Percentiles rank a stretch among this genome's conserved stretches.
phyloP scores from a whole-genome alignment of 2,113 vertebrate species.

The Lepidothrix coronata region DNA sequence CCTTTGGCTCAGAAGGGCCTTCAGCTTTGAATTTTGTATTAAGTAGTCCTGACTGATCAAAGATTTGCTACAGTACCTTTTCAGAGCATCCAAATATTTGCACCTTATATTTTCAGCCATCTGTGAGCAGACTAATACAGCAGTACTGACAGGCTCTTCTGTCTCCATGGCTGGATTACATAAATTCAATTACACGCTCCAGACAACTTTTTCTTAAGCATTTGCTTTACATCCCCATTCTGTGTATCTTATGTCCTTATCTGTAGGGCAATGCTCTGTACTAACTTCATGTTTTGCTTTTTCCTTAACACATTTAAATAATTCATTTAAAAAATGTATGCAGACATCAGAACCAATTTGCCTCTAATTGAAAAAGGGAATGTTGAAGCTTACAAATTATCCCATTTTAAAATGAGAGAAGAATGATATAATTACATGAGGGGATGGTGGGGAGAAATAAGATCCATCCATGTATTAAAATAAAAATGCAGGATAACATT shows the following conservation, averaged over 20 bases:
- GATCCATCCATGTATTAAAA: neutral
- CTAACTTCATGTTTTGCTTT: neutral
- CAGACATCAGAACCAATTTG: neutral
- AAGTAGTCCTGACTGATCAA: neutral
- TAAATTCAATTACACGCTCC: neutral
- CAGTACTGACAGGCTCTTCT: neutral
- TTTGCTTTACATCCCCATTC: neutral
- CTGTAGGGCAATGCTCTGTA: neutral
- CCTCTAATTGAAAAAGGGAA: neutral
- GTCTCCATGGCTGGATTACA: neutral
- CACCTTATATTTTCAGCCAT: neutral
- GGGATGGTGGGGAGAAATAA: neutral
- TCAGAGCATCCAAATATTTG: neutral
- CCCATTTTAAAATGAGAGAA: neutral
- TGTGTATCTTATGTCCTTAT: neutral
- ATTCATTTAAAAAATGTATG: neutral
- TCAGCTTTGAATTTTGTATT: neutral
- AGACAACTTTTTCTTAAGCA: neutral
- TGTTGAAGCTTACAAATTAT: neutral
- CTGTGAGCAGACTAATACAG: slow-evolving; percentile 13
- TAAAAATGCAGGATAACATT: neutral
- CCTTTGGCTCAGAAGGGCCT: neutral
- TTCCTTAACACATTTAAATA: neutral
- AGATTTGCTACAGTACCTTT: neutral
- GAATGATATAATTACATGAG: neutral